Percentiles rank a stretch among this genome's conserved stretches.
phyloP scores from a whole-genome alignment of 2,888 invertebrate species.

The Rutpela maculata region DNA sequence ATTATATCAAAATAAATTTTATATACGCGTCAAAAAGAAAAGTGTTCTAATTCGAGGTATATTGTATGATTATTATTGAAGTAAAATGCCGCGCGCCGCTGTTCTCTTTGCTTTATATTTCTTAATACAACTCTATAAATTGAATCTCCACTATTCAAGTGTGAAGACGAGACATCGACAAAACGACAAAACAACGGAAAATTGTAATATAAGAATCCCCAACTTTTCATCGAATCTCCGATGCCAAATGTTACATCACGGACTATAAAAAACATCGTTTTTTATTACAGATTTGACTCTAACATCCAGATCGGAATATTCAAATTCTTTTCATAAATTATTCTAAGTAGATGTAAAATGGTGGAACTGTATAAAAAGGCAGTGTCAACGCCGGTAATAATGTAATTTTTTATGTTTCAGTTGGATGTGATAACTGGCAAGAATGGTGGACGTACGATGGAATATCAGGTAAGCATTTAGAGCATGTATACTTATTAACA shows the following conservation, averaged over 20 bases:
- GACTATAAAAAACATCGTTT: conserved; percentile 53
- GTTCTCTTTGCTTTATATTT: conserved; percentile 50
- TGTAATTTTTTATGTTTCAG: conserved; percentile 76
- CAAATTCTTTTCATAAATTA: conserved; percentile 34
- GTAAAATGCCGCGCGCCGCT: conserved; percentile 12
- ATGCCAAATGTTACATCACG: conserved; percentile 54
- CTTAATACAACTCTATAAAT: conserved; percentile 60
- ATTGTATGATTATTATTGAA: not conserved
- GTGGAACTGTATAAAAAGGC: not conserved
- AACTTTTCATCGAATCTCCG: conserved; percentile 43
- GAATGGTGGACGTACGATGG: conserved; percentile 94
- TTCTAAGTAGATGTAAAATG: not conserved
- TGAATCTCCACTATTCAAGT: conserved; percentile 61
- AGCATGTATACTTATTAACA: not conserved
- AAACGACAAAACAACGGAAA: conserved; percentile 59
- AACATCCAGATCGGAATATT: conserved; percentile 43
- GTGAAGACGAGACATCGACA: conserved; percentile 53
- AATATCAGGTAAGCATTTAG: conserved; percentile 81
- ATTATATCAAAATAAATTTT: too few relatives aligned
- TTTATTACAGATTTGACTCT: conserved; percentile 52
- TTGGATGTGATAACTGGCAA: conserved; percentile 87
- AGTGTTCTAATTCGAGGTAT: not conserved
- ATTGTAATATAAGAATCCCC: conserved; percentile 59
- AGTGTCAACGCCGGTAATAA: not conserved
- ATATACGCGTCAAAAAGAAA: too few relatives aligned